Percentiles rank a stretch among this genome's conserved stretches.
Conservation (phyloP, 53 echinoderm and acorn worm genomes). For the Crossaster papposus region DNA sequence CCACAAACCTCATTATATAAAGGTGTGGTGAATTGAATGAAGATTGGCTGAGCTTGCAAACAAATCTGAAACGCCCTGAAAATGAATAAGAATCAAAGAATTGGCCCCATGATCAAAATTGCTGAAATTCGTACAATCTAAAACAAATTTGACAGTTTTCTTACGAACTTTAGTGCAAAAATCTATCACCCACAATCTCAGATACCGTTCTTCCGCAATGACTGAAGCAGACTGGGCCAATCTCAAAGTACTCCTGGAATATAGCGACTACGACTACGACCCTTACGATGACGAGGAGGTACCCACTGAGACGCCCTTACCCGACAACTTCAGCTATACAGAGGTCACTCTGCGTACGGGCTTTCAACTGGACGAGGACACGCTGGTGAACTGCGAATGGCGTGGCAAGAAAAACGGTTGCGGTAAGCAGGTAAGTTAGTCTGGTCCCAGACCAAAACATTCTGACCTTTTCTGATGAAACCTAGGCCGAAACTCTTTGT, state of each 20-base stretch:
- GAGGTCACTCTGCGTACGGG: conserved; percentile 54
- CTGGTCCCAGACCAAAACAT: too few relatives aligned
- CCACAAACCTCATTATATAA: too few relatives aligned
- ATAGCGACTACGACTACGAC: conserved; percentile 45
- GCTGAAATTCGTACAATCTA: too few relatives aligned
- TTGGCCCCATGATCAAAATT: too few relatives aligned
- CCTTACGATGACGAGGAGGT: neutral
- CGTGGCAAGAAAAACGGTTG: conserved; percentile 10
- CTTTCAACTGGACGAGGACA: conserved; percentile 45
- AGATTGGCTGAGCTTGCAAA: too few relatives aligned
- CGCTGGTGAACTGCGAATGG: conserved; percentile 57
- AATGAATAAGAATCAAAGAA: too few relatives aligned
- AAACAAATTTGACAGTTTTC: too few relatives aligned
- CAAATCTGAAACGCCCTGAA: too few relatives aligned
- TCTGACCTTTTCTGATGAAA: too few relatives aligned
- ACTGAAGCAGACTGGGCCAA: neutral
- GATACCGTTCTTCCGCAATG: conserved; percentile 34
- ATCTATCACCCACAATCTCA: neutral
- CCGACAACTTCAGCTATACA: conserved; percentile 5
- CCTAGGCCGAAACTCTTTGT: too few relatives aligned
- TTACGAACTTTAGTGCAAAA: too few relatives aligned
- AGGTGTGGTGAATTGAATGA: too few relatives aligned
- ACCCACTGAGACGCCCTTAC: neutral
- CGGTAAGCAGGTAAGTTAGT: neutral
- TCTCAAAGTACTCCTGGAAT: conserved; percentile 1